These are phyloP conservation scores for Ailuropoda melanoleuca DNA, from an alignment of 2,113 vertebrate species.

Conservation along the genomic window DNA sequence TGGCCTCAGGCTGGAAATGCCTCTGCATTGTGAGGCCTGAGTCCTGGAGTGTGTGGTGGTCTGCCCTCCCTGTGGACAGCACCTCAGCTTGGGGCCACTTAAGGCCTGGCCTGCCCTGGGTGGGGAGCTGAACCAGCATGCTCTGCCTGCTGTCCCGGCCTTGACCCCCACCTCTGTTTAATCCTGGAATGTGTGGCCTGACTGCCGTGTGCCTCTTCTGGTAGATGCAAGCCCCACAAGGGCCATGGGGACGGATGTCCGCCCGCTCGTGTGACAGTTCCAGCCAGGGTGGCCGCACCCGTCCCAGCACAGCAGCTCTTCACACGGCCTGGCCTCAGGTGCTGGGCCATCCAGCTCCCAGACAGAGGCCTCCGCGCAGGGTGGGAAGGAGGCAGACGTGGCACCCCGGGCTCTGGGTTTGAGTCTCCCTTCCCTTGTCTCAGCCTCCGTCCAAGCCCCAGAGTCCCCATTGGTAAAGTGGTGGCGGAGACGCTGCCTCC, in stretches of 20 bases:
- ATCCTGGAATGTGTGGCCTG: background rate
- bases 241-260: background rate
- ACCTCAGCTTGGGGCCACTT: too few relatives aligned
- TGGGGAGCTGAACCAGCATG: background rate
- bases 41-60: background rate
- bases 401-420: background rate
- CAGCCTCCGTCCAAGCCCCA: fast-evolving
- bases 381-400: fast-evolving
- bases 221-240: background rate
- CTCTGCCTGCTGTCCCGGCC: too few relatives aligned
- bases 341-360: background rate
- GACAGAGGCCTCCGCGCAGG: fast-evolving
- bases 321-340: background rate
- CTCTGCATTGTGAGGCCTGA: background rate
- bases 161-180: background rate
- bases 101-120: background rate
- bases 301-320: background rate
- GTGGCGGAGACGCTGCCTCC: background rate
- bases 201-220: background rate
- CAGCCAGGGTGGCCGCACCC: background rate
- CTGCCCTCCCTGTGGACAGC: background rate
- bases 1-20: background rate
- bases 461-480: fast-evolving
- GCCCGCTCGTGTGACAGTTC: background rate
- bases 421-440: background rate